Base-by-base conservation (phyloP, 2,888 invertebrate species). In the Spodoptera picta region DNA sequence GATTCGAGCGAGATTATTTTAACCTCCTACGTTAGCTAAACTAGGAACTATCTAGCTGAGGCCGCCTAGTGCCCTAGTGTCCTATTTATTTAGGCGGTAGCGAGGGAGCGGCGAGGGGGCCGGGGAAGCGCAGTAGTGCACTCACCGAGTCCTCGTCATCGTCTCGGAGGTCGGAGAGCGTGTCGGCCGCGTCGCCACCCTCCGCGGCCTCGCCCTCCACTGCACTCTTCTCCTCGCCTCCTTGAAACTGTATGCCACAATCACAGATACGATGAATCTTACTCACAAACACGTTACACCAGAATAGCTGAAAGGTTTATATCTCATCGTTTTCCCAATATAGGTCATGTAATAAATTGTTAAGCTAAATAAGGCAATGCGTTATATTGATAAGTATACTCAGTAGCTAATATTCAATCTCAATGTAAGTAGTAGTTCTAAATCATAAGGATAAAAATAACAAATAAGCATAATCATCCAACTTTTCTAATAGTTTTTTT, bases 71-170 rank as follows among this genome's bases (percentile, higher is more conserved):
- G 88, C 83, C 91, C 90, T 85, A 88, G 88, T 91, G 88, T 88
- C 89, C 90, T 90, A 92, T 87, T 87, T 90, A 83, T 89, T 87
- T 79, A 82, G 84, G 82, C 78, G 75, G 77, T 73, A 77, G 77
- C 75, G 76, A 65, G 75, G 68, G 61, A 71, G 67, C 55, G 73
- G 76, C 65, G 63, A 67, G 61, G 68, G 68, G 61, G 66, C 66
- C 66, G 50, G 64, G 52, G 56, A 54, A 75, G 71, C 72, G 76
- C 77, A 81, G 76, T 82, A 86, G 86, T 87, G 89, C 87, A 89
- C 97, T 97, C 87, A 97, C 97, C 50, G 97, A 96, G 86, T 97
- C 96, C 87, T 96, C 96, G 71, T 94, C 94, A 79, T 96, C 94
- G 72, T 95, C 95, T 87, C 94, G 92, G 75, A 95, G 92, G 83